phyloP scores from a whole-genome alignment of 2,888 invertebrate species.

The Tetragonula carbonaria region DNA sequence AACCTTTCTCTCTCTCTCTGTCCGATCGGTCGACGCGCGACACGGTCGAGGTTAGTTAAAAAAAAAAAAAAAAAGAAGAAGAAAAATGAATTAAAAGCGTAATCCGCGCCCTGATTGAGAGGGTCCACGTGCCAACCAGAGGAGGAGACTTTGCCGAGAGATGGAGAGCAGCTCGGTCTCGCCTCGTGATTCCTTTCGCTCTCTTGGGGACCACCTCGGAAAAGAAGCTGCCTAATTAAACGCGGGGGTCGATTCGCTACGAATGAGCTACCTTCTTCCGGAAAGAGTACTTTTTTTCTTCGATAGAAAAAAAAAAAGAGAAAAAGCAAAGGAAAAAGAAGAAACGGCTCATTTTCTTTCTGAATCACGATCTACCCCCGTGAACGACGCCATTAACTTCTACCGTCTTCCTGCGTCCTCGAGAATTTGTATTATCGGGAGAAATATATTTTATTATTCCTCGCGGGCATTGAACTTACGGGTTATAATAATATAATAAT shows the following conservation, averaged over 20 bases:
- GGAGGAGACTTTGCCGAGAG: slow-evolving; percentile 47
- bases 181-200: slow-evolving; percentile 81
- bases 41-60: slow-evolving; percentile 61
- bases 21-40: slow-evolving; percentile 43
- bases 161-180: slow-evolving; percentile 72
- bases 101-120: slow-evolving; percentile 81
- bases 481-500: no score
- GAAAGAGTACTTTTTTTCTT: slow-evolving; percentile 61
- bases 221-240: slow-evolving; percentile 83
- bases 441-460: background rate
- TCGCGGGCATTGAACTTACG: no score
- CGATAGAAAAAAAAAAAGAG: background rate
- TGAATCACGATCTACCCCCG: slow-evolving; percentile 54
- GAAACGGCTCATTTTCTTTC: slow-evolving; percentile 45
- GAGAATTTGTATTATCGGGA: slow-evolving; percentile 15
- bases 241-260: slow-evolving; percentile 75
- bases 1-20: background rate
- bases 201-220: slow-evolving; percentile 75
- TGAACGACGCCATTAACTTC: slow-evolving; percentile 64
- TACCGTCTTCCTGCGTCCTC: slow-evolving; percentile 20
- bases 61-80: slow-evolving; percentile 4
- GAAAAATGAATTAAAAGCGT: slow-evolving; percentile 80
- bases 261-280: slow-evolving; percentile 70
- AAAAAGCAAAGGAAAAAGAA: background rate
- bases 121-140: slow-evolving; percentile 61